Evolutionary conservation across 2,797 vertebrate species (phyloP).

Genomic region (Clarias fuscus): DNA sequence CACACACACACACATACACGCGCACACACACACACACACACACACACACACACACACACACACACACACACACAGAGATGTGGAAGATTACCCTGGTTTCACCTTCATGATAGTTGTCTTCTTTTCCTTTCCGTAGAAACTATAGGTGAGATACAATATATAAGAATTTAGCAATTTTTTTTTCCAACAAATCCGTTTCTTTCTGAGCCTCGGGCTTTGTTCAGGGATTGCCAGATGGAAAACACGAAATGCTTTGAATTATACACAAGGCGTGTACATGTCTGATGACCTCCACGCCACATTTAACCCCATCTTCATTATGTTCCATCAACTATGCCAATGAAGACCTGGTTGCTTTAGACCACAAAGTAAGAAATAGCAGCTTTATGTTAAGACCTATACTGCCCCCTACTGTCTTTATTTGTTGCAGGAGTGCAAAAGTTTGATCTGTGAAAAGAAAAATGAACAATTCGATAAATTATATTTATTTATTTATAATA

Average conservation of each 20-base stretch:
- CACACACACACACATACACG: too few relatives aligned
- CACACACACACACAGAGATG: not conserved
- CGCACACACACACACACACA: not conserved
- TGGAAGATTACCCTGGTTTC: not conserved
- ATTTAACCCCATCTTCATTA: constrained; percentile 34
- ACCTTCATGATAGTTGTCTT: not conserved
- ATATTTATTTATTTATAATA: not conserved
- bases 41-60: too few relatives aligned
- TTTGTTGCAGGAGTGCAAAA: not conserved
- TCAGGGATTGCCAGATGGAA: constrained; percentile 7
- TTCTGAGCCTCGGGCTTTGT: not conserved
- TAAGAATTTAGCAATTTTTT: not conserved
- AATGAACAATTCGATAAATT: not conserved
- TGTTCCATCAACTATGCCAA: constrained; percentile 31
- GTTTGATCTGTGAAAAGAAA: not conserved
- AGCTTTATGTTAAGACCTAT: constrained; percentile 32
- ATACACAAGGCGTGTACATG: constrained; percentile 15
- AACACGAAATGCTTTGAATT: not conserved
- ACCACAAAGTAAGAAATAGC: not conserved
- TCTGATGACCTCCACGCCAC: constrained; percentile 21
- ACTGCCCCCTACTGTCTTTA: constrained; percentile 56
- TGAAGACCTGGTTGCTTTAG: constrained; percentile 14
- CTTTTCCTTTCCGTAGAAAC: constrained; percentile 4
- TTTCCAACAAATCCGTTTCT: not conserved
- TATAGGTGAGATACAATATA: not conserved